Evolutionary conservation across 2,888 invertebrate species (phyloP), one percentile per base, ranked within the genome.

Genomic region (Chaetoderma sp.): DNA sequence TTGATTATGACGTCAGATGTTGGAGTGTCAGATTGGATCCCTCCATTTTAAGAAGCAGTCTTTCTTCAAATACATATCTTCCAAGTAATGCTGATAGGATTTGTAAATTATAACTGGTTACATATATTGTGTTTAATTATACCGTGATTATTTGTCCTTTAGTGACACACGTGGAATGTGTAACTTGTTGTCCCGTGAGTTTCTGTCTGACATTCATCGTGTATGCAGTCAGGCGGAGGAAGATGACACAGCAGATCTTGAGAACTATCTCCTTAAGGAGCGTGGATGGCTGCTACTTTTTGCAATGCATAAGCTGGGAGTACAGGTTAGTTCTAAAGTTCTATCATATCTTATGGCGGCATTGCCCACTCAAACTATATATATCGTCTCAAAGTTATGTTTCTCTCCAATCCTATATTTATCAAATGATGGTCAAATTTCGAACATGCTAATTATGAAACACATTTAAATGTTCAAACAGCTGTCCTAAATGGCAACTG

Each of bases 161-260:
- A 73, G 73, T 52, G 71, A 73, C 68, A 72, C 70, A 70, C 65
- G 63, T 44, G 70, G 70, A 45, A 65, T 83, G 76, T 63, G 76
- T 74, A 63, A 77, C 76, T 59, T 83, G 74, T 50, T 82, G 66
- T 52, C 82, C 96, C 62, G 91, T 87, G 83, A 92, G 96, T 71
- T 91, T 72, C 72, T 87, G 83, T 72, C 90, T 90, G 57, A 98
- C 90, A 18, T 90, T 89, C 39, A 95, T 89, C 77, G 91, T 90
- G 78, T 95, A 92, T 27, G 92, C 92, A 59, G 62, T 27, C 2
- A 63, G n/a, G 60, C 63, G 50, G 52, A 60, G n/a, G 60, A 60
- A 16, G 50, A 60, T 18, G 71, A 73, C 36, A 60, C 60, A 6
- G 32, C 61, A 10, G 57, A 39, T 16, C 56, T 73, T 1, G 58